Evolutionary conservation across 2,113 vertebrate species (phyloP), one percentile per base, ranked within the genome.

Genomic region (Ammodytes marinus): DNA sequence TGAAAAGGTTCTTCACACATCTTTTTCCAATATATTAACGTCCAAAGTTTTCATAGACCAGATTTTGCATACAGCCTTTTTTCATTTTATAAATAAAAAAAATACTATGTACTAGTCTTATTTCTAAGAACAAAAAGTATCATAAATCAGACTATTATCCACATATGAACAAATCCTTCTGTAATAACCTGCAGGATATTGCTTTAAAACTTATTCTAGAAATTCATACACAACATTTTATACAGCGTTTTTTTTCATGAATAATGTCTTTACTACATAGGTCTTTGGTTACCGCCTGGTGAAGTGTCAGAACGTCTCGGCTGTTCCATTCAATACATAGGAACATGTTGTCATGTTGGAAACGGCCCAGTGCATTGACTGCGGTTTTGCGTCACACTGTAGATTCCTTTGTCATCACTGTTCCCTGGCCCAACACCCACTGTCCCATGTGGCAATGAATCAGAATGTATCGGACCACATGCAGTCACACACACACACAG

Each of bases 391-490:
- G 8, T 79, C 53, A 78, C 37, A 37, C 4, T 14, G 4, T 8
- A 15, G 64, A 66, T 43, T 74, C 43, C 50, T 1, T 2, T 8
- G 19, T 67, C 69, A 46, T 8, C 17, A 6, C 61, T 39, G 72
- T 55, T 27, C 58, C 19, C 43, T 3, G 13, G 11, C 37, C 69
- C 42, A 8, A 14, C 39, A n/a, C 43, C 42, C 49, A 59, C 7
- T n/a, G 4, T 3, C 47, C 19, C 66, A 19, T 4, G 17, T 42
- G 65, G 7, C 5, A 37, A 0, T 61, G 37, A 45, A 14, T 74
- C 57, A 69, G 19, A 2, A 49, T 76, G 37, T 43, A 79, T 63
- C 46, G 19, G 77, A 71, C 6, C 60, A 49, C 50, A 27, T 39
- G 17, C 64, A 12, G 55, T 12, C 46, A 4, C 53, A 58, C 27